A percentile compares a stretch with the other conserved stretches of the same genome.
phyloP scores from a whole-genome alignment of 2,113 vertebrate genomes.

The Panthera leo region DNA sequence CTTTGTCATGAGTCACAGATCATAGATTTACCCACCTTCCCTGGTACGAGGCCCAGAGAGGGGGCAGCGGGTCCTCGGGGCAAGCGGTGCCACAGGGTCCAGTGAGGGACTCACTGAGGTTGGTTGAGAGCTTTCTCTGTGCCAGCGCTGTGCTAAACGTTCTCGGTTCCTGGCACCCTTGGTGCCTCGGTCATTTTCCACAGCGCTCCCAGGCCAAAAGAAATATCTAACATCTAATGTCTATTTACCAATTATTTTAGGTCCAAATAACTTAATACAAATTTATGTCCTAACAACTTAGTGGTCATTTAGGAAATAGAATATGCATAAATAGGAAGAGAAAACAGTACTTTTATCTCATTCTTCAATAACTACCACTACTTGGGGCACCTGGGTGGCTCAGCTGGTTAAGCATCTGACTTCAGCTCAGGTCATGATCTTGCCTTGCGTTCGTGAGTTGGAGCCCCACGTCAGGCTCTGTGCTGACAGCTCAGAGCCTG shows the following conservation, averaged over 20 bases:
- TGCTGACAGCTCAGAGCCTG: no score
- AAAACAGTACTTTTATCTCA: not conserved
- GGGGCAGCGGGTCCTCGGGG: not conserved
- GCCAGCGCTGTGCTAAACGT: not conserved
- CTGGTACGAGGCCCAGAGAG: not conserved
- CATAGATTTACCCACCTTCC: not conserved
- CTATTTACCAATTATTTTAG: not conserved
- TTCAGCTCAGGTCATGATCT: no score
- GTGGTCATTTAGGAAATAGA: not conserved
- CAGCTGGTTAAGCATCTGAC: no score
- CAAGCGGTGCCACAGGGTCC: not conserved
- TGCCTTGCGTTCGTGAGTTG: no score
- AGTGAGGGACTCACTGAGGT: not conserved
- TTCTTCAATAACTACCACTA: not conserved
- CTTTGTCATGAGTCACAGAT: not conserved
- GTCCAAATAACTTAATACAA: not conserved
- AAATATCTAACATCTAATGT: not conserved
- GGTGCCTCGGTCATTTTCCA: not conserved
- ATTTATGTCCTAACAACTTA: not conserved
- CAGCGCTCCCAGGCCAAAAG: not conserved
- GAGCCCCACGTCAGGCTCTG: no score
- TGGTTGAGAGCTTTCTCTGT: fast-evolving
- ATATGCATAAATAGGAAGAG: no score
- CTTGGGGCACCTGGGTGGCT: no score
- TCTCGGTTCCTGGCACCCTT: not conserved